Percentiles rank a stretch among this genome's conserved stretches.
Evolutionary conservation across 2,888 invertebrate species (phyloP).

Genomic region (Cantharis rustica): DNA sequence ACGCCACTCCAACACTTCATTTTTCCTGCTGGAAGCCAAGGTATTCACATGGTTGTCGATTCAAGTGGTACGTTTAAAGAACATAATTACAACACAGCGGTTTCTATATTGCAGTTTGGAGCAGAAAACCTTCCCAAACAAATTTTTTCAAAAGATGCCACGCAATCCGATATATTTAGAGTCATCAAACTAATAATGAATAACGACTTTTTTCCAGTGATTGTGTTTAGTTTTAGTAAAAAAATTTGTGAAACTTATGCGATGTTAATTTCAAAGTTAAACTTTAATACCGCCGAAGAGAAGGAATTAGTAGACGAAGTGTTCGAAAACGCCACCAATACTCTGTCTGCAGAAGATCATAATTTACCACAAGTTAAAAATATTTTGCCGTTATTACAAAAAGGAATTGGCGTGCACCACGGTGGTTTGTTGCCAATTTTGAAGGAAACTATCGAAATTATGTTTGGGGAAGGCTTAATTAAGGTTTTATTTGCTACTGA

Average conservation of each 20-base stretch:
- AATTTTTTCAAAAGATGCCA: constrained; percentile 63
- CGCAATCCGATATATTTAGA: constrained; percentile 89
- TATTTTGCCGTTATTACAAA: constrained; percentile 86
- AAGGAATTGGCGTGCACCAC: constrained; percentile 98
- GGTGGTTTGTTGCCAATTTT: constrained; percentile 93
- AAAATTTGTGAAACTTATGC: constrained; percentile 98
- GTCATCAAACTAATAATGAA: constrained; percentile 99
- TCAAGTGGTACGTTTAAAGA: constrained; percentile 93
- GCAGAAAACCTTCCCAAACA: constrained; percentile 85
- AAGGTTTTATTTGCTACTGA: constrained; percentile 99
- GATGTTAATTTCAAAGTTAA: constrained; percentile 93
- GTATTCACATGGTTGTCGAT: constrained; percentile 94
- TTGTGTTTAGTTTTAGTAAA: constrained; percentile 98
- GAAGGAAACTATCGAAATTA: constrained; percentile 98
- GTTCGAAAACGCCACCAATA: constrained; percentile 96
- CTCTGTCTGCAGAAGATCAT: constrained; percentile 91
- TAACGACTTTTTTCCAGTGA: constrained; percentile 95
- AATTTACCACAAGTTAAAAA: constrained; percentile 94
- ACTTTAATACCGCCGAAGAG: constrained; percentile 94
- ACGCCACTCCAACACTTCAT: constrained; percentile 98
- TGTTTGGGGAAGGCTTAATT: constrained; percentile 96
- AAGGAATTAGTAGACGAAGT: constrained; percentile 95
- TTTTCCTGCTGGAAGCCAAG: constrained; percentile 95
- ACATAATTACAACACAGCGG: constrained; percentile 97
- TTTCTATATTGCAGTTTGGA: constrained; percentile 79